Percentiles rank a stretch among this genome's conserved stretches.
phyloP scores from a whole-genome alignment of 2,113 vertebrate species.

The Larimichthys polyactis region DNA sequence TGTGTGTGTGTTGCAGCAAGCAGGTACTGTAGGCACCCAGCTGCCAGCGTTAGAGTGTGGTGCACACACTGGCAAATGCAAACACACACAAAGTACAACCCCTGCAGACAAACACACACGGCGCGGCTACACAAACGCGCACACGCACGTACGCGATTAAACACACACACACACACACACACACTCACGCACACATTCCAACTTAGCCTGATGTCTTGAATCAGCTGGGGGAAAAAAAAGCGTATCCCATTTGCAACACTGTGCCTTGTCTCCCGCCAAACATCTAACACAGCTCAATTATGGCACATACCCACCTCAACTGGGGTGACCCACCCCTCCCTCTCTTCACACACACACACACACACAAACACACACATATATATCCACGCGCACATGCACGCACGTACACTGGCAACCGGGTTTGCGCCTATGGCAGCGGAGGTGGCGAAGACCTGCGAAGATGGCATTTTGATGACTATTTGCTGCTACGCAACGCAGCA shows the following conservation, averaged over 20 bases:
- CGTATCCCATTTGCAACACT: conserved; percentile 65
- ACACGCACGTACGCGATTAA: neutral
- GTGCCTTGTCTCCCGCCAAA: conserved; percentile 65
- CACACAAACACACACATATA: neutral
- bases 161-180: conserved; percentile 2
- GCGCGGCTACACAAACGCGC: conserved; percentile 20
- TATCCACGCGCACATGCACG: conserved; percentile 14
- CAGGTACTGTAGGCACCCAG: conserved; percentile 70
- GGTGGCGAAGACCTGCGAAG: conserved; percentile 72
- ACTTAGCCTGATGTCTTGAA: conserved; percentile 70
- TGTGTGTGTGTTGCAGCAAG: conserved; percentile 45
- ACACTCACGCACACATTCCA: conserved; percentile 27
- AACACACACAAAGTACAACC: conserved; percentile 49
- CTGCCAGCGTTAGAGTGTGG: conserved; percentile 58
- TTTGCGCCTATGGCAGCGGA: conserved; percentile 71
- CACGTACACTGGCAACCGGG: conserved; percentile 55
- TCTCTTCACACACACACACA: conserved; percentile 1
- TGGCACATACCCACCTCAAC: conserved; percentile 68
- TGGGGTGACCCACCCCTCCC: conserved; percentile 38
- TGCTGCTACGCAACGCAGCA: conserved; percentile 83
- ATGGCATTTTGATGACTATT: conserved; percentile 84
- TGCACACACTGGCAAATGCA: conserved; percentile 37
- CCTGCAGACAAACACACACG: conserved; percentile 63
- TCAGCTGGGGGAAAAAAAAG: conserved; percentile 65
- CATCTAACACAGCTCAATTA: conserved; percentile 78